A percentile compares a stretch with the other conserved stretches of the same genome.
Conservation (phyloP, 2,888 invertebrate species). For the Spilarctia lutea region DNA sequence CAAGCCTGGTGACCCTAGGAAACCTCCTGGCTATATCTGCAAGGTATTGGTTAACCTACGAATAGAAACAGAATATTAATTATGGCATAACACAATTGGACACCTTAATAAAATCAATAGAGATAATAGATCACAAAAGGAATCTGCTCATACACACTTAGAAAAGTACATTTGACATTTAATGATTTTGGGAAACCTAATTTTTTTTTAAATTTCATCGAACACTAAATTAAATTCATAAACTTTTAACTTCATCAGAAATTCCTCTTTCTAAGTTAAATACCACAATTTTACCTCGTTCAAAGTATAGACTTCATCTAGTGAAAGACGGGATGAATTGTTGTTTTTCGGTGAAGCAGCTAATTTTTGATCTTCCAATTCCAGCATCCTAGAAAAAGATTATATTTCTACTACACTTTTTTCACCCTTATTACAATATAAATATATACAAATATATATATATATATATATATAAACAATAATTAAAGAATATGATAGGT, state of each 20-base stretch:
- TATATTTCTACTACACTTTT: background rate
- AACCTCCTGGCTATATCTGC: conserved; percentile 9
- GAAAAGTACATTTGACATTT: too few species aligned
- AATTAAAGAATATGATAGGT: background rate
- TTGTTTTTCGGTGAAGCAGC: background rate
- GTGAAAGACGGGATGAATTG: background rate
- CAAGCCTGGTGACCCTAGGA: conserved; percentile 12
- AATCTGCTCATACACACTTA: background rate
- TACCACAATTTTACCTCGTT: background rate
- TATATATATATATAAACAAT: too few species aligned
- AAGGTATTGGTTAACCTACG: conserved; percentile 12
- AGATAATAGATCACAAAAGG: background rate
- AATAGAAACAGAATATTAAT: background rate
- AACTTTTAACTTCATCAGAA: too few species aligned
- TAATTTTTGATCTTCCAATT: conserved; percentile 64
- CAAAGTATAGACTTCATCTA: background rate
- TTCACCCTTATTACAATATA: too few species aligned
- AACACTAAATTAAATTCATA: too few species aligned
- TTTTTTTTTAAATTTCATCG: too few species aligned
- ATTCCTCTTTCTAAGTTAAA: too few species aligned
- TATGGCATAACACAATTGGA: background rate
- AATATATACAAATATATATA: too few species aligned
- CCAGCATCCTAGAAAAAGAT: conserved; percentile 53
- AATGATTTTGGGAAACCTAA: too few species aligned
- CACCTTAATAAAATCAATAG: background rate